Base-by-base conservation (phyloP, 1,140 invertebrate genomes). In the Ptiloglossa arizonensis region DNA sequence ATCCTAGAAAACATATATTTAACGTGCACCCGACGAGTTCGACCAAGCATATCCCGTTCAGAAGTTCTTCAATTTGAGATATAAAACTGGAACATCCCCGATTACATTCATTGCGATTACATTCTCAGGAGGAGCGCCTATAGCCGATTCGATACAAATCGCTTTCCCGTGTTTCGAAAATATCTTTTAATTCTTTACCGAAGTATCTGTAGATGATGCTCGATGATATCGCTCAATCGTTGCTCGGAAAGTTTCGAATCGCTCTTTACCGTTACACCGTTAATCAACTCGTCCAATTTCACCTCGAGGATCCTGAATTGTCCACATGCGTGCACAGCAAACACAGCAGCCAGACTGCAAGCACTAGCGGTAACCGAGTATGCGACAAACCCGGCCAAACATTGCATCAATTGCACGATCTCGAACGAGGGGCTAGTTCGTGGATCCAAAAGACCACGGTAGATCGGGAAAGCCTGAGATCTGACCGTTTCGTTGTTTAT, bases 1-100 rank as follows among this genome's bases (percentile, higher is more conserved):
- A 90, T 70, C 85, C 87, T 8, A 90, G 64, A 22, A 90, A 88
- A 52, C 90, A 91, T 71, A 90, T 90, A 15, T 89, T 90, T 60
- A 90, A 41, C 1, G 88, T 90, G 60, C 88, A 90, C 5, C 90
- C 89, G 0, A 90, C 44, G 24, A 90, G 73, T 78, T 91, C 89
- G 6, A 90, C 85, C 32, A 91, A 74, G 54, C 86, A 88, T 57
- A 90, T 84, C 46, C 88, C 87, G 29, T 89, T 89, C 9, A 91
- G 79, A 29, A 89, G 74, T 2, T 76, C 48, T 44, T 91, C 89
- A 6, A 89, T 80, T 3, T 77, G 59, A 2, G 72, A 27, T 46
- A 89, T 86, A 48, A 91, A 90, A 52, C 89, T 90, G 41, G 35
- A 86, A 82, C 46, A 66, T 32, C 35, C n/a, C 48, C 4, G 5